Conservation (phyloP, 1,140 invertebrate genomes). For the Sycobia sp. region DNA sequence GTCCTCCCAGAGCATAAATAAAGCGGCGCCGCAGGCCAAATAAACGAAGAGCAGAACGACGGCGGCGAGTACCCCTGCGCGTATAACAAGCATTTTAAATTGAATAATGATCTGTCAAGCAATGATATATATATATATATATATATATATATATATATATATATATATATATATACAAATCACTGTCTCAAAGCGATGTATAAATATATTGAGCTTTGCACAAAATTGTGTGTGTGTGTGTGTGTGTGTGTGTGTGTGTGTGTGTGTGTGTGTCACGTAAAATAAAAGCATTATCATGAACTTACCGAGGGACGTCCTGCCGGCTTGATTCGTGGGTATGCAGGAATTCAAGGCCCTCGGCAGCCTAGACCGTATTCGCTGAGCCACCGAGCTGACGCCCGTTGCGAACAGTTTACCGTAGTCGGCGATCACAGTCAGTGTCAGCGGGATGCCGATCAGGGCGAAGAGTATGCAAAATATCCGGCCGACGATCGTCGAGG, state of each 20-base stretch:
- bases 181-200: too few relatives aligned
- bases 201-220: too few relatives aligned
- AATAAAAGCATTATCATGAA: too few relatives aligned
- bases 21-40: slow-evolving; percentile 75
- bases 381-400: slow-evolving; percentile 63
- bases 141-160: too few relatives aligned
- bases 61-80: slow-evolving; percentile 67
- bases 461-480: slow-evolving; percentile 92
- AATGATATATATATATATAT: too few relatives aligned
- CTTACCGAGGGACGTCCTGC: slow-evolving; percentile 48
- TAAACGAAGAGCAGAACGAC: slow-evolving; percentile 78
- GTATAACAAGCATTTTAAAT: not conserved
- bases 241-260: too few relatives aligned
- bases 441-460: slow-evolving; percentile 90
- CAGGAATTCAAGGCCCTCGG: slow-evolving; percentile 38
- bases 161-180: too few relatives aligned
- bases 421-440: slow-evolving; percentile 90
- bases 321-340: slow-evolving; percentile 44
- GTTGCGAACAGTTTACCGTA: slow-evolving; percentile 87
- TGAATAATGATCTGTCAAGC: not conserved
- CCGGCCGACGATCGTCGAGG: slow-evolving; percentile 82
- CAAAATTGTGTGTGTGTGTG: too few relatives aligned
- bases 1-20: slow-evolving; percentile 79
- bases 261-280: too few relatives aligned
- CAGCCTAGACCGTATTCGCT: slow-evolving; percentile 41